Evolutionary conservation across 1,140 invertebrate species (phyloP), one percentile per base, ranked within the genome.

Genomic region (Dendrolimus kikuchii): DNA sequence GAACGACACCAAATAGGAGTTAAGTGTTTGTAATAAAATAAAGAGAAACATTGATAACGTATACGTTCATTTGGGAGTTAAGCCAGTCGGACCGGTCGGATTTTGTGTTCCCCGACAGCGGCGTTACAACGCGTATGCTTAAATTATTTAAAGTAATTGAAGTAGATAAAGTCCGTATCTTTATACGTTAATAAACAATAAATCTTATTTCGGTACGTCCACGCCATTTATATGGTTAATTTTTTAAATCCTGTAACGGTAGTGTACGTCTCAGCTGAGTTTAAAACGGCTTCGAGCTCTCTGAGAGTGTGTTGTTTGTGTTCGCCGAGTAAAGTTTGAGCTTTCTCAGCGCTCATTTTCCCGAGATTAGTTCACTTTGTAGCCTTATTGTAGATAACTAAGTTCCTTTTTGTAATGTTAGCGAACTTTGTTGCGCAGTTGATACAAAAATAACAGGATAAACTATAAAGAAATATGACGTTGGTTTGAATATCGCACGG

Each of bases 301-400:
- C 54, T 65, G 59, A 60, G 49, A 68, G 59, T 73, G 68, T 65
- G 64, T 55, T 68, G 62, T 76, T 81, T 74, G 71, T 70, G 70
- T 71, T 68, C 63, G 57, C 57, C 9, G 55, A 47, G 39, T 49
- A 6, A 69, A 74, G 59, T 74, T 79, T 70, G 54, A 62, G 68
- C 66, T 69, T 71, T 67, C 62, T 62, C 51, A 71, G 68, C 68
- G 69, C 64, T 68, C 69, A 67, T 69, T 71, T 71, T 79, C 58
- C 23, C 62, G 53, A 70, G 68, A 77, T 73, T 76, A 76, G 78
- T 78, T 72, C 62, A 62, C 63, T 77, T 79, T 73, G 69, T 72
- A 71, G 58, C 66, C 56, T 63, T 64, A 59, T 69, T 68, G 68
- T 72, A 61, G 59, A 64, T 62, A 59, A 55, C 55, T 64, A 64